These are phyloP conservation scores for Spisula subtruncata DNA, from an alignment of 2,888 invertebrate species.

Conservation along the genomic window DNA sequence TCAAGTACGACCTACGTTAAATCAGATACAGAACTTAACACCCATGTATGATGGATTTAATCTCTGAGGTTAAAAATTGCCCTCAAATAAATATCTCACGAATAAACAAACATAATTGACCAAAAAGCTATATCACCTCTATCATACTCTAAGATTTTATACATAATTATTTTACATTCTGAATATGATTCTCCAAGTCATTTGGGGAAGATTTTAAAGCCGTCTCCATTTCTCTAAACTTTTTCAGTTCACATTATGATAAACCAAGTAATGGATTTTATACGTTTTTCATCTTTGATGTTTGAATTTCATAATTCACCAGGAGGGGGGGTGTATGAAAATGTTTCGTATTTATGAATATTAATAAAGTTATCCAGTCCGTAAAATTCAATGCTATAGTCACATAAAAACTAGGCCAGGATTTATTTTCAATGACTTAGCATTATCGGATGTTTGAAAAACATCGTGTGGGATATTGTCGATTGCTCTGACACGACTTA, in stretches of 20 bases:
- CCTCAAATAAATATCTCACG: no score
- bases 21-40: no score
- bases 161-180: neutral
- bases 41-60: no score
- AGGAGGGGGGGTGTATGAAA: neutral
- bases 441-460: conserved; percentile 30
- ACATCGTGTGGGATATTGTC: conserved; percentile 2
- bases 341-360: conserved; percentile 10
- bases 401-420: conserved; percentile 34
- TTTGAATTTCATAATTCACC: neutral
- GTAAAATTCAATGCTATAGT: neutral
- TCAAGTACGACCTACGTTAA: no score
- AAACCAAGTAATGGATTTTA: neutral
- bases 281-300: neutral
- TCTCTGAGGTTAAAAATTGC: no score
- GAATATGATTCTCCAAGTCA: no score
- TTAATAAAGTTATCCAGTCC: neutral
- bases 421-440: conserved; percentile 40
- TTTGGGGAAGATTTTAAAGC: neutral
- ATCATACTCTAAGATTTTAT: no score
- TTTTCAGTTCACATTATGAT: neutral
- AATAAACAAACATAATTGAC: no score
- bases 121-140: no score
- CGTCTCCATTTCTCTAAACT: neutral
- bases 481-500: neutral